Percentiles rank a stretch among this genome's conserved stretches.
Conservation (phyloP, 2,797 vertebrate species). For the Vipera ursinii region DNA sequence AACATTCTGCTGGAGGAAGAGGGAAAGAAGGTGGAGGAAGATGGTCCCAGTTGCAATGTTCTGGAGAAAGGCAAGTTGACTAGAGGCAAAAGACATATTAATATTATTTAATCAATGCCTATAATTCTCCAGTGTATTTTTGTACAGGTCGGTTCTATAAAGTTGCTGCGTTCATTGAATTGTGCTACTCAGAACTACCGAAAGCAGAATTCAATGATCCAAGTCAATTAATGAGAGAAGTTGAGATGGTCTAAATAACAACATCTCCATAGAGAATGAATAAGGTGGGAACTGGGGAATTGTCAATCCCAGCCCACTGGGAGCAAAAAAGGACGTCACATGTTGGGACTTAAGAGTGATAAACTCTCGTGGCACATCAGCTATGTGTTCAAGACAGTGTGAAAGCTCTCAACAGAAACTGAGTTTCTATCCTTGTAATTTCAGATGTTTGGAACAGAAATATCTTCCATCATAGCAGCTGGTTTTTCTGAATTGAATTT, state of each 20-base stretch:
- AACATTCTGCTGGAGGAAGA: slow-evolving; percentile 72
- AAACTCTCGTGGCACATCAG: neutral
- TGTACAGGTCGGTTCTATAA: slow-evolving; percentile 61
- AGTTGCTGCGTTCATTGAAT: slow-evolving; percentile 66
- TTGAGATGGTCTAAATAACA: neutral
- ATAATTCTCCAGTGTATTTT: slow-evolving; percentile 73
- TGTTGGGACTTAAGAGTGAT: neutral
- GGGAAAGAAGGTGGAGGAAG: slow-evolving; percentile 55
- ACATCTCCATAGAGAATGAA: neutral
- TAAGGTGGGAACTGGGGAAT: neutral
- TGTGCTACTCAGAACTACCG: slow-evolving; percentile 28
- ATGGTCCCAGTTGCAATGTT: slow-evolving; percentile 67
- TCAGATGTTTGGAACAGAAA: neutral
- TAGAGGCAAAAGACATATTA: slow-evolving; percentile 77
- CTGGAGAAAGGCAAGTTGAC: slow-evolving; percentile 71
- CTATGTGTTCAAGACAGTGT: neutral
- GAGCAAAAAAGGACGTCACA: neutral
- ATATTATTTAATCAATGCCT: slow-evolving; percentile 82
- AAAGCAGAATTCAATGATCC: slow-evolving; percentile 1
- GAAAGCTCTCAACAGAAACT: neutral
- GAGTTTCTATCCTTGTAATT: neutral
- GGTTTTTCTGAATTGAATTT: neutral
- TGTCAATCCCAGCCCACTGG: neutral
- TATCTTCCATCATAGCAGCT: neutral
- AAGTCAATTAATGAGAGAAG: rapidly evolving